phyloP scores from a whole-genome alignment of 2,797 vertebrate species.

The Limnodromus scolopaceus region DNA sequence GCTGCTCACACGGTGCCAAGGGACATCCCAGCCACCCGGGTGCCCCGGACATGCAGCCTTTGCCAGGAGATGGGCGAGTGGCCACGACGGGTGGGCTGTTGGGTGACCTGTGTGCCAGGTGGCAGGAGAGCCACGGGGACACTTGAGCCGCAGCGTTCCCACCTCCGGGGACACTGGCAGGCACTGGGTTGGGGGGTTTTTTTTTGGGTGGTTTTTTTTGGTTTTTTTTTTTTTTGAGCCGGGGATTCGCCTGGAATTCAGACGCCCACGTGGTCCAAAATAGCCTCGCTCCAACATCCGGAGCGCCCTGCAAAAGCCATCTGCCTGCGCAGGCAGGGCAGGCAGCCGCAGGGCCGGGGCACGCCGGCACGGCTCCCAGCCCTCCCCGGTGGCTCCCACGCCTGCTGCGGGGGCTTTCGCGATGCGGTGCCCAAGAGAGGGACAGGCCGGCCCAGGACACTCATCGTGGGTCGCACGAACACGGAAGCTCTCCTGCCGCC shows the following conservation, averaged over 20 bases:
- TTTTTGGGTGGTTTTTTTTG: too few relatives aligned
- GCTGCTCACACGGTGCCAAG: rapidly evolving
- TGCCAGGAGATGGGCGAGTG: neutral
- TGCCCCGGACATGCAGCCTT: rapidly evolving
- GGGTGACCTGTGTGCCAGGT: neutral
- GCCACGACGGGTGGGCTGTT: neutral
- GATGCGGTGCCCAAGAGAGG: neutral
- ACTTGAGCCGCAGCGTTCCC: neutral
- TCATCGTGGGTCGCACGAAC: neutral
- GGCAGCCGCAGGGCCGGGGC: slow-evolving; percentile 12
- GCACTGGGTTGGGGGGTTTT: neutral
- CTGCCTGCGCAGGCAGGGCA: slow-evolving; percentile 52
- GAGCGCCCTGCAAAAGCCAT: slow-evolving; percentile 63
- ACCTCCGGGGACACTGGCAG: slow-evolving; percentile 44
- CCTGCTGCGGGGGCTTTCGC: neutral
- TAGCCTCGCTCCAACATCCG: slow-evolving; percentile 61
- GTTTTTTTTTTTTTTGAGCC: slow-evolving; percentile 1
- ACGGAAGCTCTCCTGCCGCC: neutral
- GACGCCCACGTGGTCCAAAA: slow-evolving; percentile 71
- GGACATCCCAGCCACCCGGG: rapidly evolving
- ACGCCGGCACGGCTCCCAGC: neutral
- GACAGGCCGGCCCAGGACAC: neutral
- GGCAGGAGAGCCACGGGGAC: slow-evolving; percentile 10
- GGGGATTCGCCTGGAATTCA: slow-evolving; percentile 69
- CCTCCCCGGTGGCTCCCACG: neutral